A percentile compares a stretch with the other conserved stretches of the same genome.
Evolutionary conservation across 2,113 vertebrate genomes (phyloP).

Genomic region (Strix aluco): DNA sequence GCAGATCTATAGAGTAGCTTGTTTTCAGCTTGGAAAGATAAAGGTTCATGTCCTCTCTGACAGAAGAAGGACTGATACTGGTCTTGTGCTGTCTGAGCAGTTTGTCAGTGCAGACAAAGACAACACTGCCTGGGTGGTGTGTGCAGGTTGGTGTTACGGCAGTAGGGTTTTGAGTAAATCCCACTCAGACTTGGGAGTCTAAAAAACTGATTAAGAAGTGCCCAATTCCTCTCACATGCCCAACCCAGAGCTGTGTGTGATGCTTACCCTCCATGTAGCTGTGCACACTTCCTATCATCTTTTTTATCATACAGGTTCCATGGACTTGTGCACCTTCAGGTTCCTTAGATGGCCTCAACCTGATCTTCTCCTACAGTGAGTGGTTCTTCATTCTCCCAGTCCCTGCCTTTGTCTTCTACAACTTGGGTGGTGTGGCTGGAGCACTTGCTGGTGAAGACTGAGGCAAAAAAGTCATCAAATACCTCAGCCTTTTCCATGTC

Average conservation of each 20-base stretch:
- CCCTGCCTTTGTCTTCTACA: too few relatives aligned
- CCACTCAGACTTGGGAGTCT: neutral
- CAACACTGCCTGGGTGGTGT: fast-evolving
- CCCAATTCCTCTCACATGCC: fast-evolving
- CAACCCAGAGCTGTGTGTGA: neutral
- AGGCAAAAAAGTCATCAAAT: too few relatives aligned
- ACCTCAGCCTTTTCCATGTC: too few relatives aligned
- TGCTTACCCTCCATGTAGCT: neutral
- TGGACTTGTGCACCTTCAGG: neutral
- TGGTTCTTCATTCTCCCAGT: too few relatives aligned
- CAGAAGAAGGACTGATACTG: neutral
- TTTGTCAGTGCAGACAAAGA: fast-evolving
- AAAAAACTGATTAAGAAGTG: neutral
- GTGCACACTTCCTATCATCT: neutral
- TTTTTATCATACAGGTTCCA: neutral
- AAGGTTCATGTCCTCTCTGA: neutral
- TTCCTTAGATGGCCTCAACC: neutral
- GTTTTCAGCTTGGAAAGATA: neutral
- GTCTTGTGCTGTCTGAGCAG: neutral
- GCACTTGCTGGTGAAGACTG: too few relatives aligned
- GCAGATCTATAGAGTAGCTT: neutral
- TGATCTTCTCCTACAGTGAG: neutral
- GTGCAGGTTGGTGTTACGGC: neutral
- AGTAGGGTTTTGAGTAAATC: too few relatives aligned
- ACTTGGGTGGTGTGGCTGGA: too few relatives aligned